A percentile compares a stretch with the other conserved stretches of the same genome.
These are phyloP conservation scores for Lindbergichthys nudifrons DNA, from an alignment of 2,797 vertebrate species.

Conservation along the genomic window DNA sequence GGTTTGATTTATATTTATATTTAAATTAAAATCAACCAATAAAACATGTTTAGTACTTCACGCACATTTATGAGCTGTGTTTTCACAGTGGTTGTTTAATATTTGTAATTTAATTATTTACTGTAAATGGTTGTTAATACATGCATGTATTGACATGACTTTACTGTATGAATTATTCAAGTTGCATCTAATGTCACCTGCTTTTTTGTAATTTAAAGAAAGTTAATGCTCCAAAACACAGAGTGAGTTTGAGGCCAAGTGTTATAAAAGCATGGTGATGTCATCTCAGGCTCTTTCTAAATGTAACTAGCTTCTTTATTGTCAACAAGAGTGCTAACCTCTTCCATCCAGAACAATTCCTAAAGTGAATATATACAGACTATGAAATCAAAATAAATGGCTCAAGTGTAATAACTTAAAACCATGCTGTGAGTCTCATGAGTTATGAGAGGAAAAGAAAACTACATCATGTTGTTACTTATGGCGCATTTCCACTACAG, in stretches of 20 bases:
- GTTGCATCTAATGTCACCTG: not conserved
- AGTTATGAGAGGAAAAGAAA: slow-evolving; percentile 17
- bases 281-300: slow-evolving; percentile 7
- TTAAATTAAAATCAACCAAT: too few relatives aligned
- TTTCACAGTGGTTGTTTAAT: too few relatives aligned
- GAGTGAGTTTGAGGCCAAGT: slow-evolving; percentile 19
- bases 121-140: too few relatives aligned
- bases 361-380: not conserved
- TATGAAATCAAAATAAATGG: not conserved
- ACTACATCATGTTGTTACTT: slow-evolving; percentile 3
- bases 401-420: not conserved
- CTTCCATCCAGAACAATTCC: not conserved
- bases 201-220: slow-evolving; percentile 14
- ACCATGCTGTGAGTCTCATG: slow-evolving; percentile 20
- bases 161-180: not conserved
- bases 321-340: not conserved
- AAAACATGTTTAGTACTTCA: too few relatives aligned
- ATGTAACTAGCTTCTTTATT: slow-evolving; percentile 11
- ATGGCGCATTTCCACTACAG: too few relatives aligned
- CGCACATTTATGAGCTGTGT: too few relatives aligned
- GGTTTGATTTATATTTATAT: too few relatives aligned
- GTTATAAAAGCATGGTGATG: slow-evolving; percentile 10
- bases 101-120: too few relatives aligned
- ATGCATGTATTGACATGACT: too few relatives aligned
- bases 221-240: slow-evolving; percentile 20